phyloP scores from a whole-genome alignment of 2,113 vertebrate genomes.

The sheep (Ovis aries) region ARS-UI_Ramb_v3.0 NC_056059.1:7743001-7743500 shows the following conservation, averaged over 20 bases:
- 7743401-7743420: background rate
- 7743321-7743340: background rate
- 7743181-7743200: background rate
- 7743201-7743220: background rate
- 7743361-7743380: background rate
- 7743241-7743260: background rate
- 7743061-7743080: background rate
- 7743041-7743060: background rate
- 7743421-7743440: background rate
- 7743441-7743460: background rate
- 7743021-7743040: background rate
- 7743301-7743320: background rate
- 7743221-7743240: background rate
- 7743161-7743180: background rate
- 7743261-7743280: background rate
- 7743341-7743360: background rate
- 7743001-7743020: background rate
- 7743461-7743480: background rate
- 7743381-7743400: background rate
- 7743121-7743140: background rate
- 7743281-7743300: background rate
- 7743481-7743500: background rate
- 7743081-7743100: background rate
- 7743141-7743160: background rate
- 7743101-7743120: background rate